Conservation (phyloP, 2,888 invertebrate species). For the Elmis aenea region DNA sequence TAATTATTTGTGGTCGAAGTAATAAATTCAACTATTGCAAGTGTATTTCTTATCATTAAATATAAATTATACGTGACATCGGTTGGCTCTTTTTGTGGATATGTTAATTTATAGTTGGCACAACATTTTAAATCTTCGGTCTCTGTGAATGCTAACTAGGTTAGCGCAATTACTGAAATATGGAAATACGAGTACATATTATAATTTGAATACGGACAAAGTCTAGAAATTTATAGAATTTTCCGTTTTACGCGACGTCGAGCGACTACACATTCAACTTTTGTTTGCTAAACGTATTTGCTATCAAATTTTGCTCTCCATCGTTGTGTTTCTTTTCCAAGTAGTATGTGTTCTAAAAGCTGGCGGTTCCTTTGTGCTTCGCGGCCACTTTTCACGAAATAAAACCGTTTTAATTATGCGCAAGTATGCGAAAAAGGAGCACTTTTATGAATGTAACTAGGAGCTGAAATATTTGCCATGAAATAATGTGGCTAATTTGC, state of each 20-base stretch:
- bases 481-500: too few species aligned
- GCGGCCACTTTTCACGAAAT: too few species aligned
- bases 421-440: too few species aligned
- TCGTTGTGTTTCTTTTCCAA: too few species aligned
- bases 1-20: slow-evolving; percentile 29
- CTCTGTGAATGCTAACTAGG: slow-evolving; percentile 23
- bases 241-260: slow-evolving; percentile 31
- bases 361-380: too few species aligned
- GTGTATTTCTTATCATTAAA: slow-evolving; percentile 36
- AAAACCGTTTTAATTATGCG: too few species aligned
- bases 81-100: slow-evolving; percentile 35
- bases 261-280: slow-evolving; percentile 35
- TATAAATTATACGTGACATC: slow-evolving; percentile 33
- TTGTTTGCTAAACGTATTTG: slow-evolving; percentile 28
- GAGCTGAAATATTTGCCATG: too few species aligned
- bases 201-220: slow-evolving; percentile 41
- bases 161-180: slow-evolving; percentile 44
- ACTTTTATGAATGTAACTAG: too few species aligned
- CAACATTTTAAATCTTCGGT: slow-evolving; percentile 34
- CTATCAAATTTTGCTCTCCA: too few species aligned
- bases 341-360: too few species aligned
- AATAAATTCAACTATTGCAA: slow-evolving; percentile 31
- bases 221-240: slow-evolving; percentile 38
- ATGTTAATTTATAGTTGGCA: slow-evolving; percentile 35
- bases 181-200: slow-evolving; percentile 43